Evolutionary conservation across 2,888 invertebrate genomes (phyloP).

Genomic region (Octonoba sinensis): DNA sequence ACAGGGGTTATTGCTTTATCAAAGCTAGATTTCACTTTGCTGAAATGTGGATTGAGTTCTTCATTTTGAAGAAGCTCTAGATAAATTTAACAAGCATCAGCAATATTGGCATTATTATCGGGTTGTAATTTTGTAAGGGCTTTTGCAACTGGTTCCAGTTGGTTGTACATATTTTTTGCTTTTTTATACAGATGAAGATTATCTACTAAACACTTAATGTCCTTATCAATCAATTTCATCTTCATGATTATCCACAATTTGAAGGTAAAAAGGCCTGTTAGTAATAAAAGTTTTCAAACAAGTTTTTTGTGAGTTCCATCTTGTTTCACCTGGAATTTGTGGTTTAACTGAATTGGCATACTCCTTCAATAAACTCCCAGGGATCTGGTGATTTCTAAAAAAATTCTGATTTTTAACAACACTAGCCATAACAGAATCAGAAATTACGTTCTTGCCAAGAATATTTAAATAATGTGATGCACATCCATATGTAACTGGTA

Average conservation of each 20-base stretch:
- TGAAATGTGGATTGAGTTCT: slow-evolving; percentile 17
- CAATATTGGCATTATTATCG: slow-evolving; percentile 9
- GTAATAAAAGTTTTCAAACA: slow-evolving; percentile 15
- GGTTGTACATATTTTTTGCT: no score
- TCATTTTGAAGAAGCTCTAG: slow-evolving; percentile 16
- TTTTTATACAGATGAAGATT: slow-evolving; percentile 16
- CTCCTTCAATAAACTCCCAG: no score
- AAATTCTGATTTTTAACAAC: slow-evolving; percentile 2
- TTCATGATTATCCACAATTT: slow-evolving; percentile 14
- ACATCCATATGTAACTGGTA: slow-evolving; percentile 19
- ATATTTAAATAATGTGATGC: slow-evolving; percentile 23
- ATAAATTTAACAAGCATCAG: slow-evolving; percentile 10
- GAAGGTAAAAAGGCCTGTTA: slow-evolving; percentile 17
- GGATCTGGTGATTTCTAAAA: no score
- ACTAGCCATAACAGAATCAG: slow-evolving; percentile 12
- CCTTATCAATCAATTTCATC: slow-evolving; percentile 20
- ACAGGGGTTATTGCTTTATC: slow-evolving; percentile 15
- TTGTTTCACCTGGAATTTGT: slow-evolving; percentile 13
- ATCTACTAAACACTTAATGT: slow-evolving; percentile 7
- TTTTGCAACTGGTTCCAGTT: slow-evolving; percentile 13
- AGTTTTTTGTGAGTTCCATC: slow-evolving; percentile 17
- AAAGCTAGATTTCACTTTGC: slow-evolving; percentile 6
- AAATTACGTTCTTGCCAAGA: slow-evolving; percentile 5
- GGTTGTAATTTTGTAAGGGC: slow-evolving; percentile 2
- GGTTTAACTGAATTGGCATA: slow-evolving; percentile 17